These are phyloP conservation scores for Orchestia grillus DNA, from an alignment of 1,140 invertebrate species.

Conservation along the genomic window DNA sequence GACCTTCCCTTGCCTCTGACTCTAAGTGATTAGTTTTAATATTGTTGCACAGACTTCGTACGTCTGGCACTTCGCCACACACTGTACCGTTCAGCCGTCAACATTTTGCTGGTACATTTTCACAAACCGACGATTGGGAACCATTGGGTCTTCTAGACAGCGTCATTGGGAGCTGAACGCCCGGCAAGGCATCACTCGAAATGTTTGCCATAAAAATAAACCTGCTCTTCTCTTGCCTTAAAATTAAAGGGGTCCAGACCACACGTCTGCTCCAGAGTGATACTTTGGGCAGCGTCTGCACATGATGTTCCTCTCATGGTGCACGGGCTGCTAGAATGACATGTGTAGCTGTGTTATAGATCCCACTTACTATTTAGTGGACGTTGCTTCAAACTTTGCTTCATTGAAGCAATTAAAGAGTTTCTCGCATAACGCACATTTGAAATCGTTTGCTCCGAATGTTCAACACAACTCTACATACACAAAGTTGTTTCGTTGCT, in stretches of 20 bases:
- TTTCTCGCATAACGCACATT: too few relatives aligned
- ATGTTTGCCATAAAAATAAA: conserved; percentile 3
- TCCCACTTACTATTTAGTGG: too few relatives aligned
- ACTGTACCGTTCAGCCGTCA: not conserved
- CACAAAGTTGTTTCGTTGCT: too few relatives aligned
- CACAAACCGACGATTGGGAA: not conserved
- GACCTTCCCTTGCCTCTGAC: too few relatives aligned
- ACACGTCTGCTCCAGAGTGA: not conserved
- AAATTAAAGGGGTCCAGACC: not conserved
- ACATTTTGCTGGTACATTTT: not conserved
- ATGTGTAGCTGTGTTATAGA: too few relatives aligned
- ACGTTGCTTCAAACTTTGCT: too few relatives aligned
- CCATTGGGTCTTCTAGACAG: not conserved
- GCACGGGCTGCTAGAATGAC: too few relatives aligned
- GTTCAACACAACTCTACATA: too few relatives aligned
- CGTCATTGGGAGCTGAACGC: not conserved
- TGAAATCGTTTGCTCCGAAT: too few relatives aligned
- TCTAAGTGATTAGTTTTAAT: not conserved
- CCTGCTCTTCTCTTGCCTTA: not conserved
- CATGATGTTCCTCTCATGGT: not conserved
- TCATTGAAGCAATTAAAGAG: too few relatives aligned
- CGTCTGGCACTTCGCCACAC: not conserved
- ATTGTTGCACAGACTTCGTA: not conserved
- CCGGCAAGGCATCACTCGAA: not conserved
- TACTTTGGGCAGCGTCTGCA: not conserved